Conservation (phyloP, 2,888 invertebrate species). For the Zonitis immaculata region DNA sequence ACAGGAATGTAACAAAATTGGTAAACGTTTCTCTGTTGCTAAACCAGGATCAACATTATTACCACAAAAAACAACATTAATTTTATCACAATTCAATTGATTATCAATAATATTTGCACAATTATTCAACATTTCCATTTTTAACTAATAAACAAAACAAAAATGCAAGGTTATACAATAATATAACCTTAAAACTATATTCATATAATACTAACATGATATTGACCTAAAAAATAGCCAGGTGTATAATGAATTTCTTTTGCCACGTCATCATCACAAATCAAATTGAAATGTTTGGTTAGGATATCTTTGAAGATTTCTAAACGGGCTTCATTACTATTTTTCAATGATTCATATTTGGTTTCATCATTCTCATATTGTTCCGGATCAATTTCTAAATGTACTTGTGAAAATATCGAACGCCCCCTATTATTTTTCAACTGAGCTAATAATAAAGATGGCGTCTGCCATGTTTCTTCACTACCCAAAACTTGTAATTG, state of each 20-base stretch:
- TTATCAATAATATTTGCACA: slow-evolving; percentile 45
- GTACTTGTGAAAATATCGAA: slow-evolving; percentile 79
- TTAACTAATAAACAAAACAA: no score
- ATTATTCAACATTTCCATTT: slow-evolving; percentile 64
- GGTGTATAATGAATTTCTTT: slow-evolving; percentile 52
- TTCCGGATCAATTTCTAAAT: slow-evolving; percentile 72
- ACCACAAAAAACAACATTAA: slow-evolving; percentile 69
- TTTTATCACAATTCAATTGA: slow-evolving; percentile 53
- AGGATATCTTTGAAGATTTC: slow-evolving; percentile 75
- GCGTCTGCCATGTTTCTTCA: slow-evolving; percentile 85
- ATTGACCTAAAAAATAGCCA: slow-evolving; percentile 75
- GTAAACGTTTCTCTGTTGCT: slow-evolving; percentile 59
- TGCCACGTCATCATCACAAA: slow-evolving; percentile 50
- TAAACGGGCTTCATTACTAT: slow-evolving; percentile 65
- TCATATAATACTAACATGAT: slow-evolving; percentile 70
- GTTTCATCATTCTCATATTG: slow-evolving; percentile 60
- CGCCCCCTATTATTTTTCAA: slow-evolving; percentile 61
- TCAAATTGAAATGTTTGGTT: slow-evolving; percentile 63
- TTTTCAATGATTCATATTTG: slow-evolving; percentile 55
- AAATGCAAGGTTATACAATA: no score
- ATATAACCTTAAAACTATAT: no score
- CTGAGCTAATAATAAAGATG: slow-evolving; percentile 70
- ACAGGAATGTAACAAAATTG: slow-evolving; percentile 72
- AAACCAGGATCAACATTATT: slow-evolving; percentile 57
- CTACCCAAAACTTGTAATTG: slow-evolving; percentile 74